A percentile compares a stretch with the other conserved stretches of the same genome.
Evolutionary conservation across 2,888 invertebrate species (phyloP).

Genomic region (Rhamphomyia laevipes): DNA sequence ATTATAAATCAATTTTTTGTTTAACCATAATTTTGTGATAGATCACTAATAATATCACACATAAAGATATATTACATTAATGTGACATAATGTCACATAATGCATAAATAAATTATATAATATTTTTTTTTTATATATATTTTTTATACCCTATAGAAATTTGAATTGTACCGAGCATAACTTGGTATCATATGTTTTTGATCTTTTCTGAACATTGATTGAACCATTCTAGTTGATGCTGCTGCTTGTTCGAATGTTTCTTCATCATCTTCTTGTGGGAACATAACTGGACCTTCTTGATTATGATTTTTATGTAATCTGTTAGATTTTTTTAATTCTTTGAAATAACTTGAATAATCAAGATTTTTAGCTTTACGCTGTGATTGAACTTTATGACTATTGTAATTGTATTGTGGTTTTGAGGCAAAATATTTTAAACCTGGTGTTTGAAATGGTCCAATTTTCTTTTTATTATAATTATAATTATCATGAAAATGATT

Average conservation of each 20-base stretch:
- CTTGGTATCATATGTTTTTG: slow-evolving; percentile 28
- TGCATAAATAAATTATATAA: background rate
- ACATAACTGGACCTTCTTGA: slow-evolving; percentile 16
- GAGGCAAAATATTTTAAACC: slow-evolving; percentile 40
- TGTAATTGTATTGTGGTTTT: slow-evolving; percentile 15
- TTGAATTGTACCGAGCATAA: slow-evolving; percentile 25
- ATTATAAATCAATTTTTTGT: too few relatives aligned
- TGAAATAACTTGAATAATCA: slow-evolving; percentile 29
- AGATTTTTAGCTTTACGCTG: slow-evolving; percentile 16
- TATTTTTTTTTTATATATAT: slow-evolving; percentile 10
- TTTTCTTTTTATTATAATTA: slow-evolving; percentile 28
- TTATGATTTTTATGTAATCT: background rate
- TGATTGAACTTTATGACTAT: slow-evolving; percentile 13
- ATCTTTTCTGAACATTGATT: slow-evolving; percentile 32
- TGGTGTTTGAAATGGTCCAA: slow-evolving; percentile 36
- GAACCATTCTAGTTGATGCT: slow-evolving; percentile 30
- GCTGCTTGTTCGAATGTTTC: slow-evolving; percentile 22
- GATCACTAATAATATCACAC: too few relatives aligned
- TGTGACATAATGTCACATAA: too few relatives aligned
- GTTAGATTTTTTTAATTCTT: slow-evolving; percentile 18
- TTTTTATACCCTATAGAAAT: background rate
- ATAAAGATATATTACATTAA: too few relatives aligned
- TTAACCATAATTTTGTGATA: too few relatives aligned
- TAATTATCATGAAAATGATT: slow-evolving; percentile 13
- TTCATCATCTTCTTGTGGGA: slow-evolving; percentile 15